phyloP scores from a whole-genome alignment of 2,113 vertebrate genomes.

The Rhipidura dahli region DNA sequence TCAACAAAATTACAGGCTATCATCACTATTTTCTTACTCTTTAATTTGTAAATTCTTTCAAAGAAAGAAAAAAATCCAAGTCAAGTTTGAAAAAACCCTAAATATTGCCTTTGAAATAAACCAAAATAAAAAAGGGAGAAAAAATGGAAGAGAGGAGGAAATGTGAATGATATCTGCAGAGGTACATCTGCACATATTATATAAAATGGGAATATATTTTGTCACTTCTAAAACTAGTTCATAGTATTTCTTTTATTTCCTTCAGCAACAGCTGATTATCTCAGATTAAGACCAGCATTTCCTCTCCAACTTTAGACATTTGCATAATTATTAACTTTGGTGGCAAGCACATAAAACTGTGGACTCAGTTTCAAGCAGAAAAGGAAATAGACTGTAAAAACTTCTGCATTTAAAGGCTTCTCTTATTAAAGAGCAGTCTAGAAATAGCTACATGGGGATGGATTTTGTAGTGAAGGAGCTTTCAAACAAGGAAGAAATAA shows the following conservation, averaged over 20 bases:
- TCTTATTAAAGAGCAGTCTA: not conserved
- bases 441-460: not conserved
- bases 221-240: not conserved
- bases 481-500: not conserved
- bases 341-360: not conserved
- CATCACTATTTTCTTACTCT: not conserved
- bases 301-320: not conserved
- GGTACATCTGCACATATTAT: not conserved
- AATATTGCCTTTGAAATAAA: not conserved
- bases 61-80: not conserved
- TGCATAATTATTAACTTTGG: not conserved
- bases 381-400: not conserved
- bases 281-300: not conserved
- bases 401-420: not conserved
- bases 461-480: not conserved
- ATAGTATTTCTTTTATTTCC: not conserved
- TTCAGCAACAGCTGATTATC: not conserved
- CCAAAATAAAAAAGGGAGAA: not conserved
- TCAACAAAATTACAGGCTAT: not conserved
- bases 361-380: not conserved
- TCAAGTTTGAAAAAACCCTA: not conserved
- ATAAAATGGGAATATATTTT: not conserved
- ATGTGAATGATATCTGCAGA: not conserved
- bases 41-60: not conserved
- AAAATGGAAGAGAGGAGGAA: not conserved